Percentiles rank a stretch among this genome's conserved stretches.
Conservation (phyloP, 2,888 invertebrate species). For the Agrilus biguttatus region DNA sequence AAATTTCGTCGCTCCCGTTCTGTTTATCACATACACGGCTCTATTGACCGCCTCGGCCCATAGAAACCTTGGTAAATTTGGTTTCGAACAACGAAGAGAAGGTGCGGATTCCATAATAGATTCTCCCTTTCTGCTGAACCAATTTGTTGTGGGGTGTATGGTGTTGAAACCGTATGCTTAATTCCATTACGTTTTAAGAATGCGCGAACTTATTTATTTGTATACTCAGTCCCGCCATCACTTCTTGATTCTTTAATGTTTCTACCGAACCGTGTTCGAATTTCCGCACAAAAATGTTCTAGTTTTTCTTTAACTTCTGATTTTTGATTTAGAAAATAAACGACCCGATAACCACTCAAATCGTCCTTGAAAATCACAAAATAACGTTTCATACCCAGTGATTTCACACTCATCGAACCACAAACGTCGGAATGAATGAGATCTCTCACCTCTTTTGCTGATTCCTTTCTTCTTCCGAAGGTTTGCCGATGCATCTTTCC, state of each 20-base stretch:
- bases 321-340: constrained; percentile 9
- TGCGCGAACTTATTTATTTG: constrained; percentile 1
- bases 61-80: constrained; percentile 13
- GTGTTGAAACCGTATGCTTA: constrained; percentile 11
- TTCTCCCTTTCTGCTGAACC: constrained; percentile 18
- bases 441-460: constrained; percentile 3
- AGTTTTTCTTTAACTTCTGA: constrained; percentile 6
- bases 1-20: constrained; percentile 8
- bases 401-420: constrained; percentile 7
- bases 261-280: constrained; percentile 2
- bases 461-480: neutral
- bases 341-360: constrained; percentile 6
- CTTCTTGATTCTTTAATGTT: constrained; percentile 2
- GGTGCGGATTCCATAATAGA: constrained; percentile 18
- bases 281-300: neutral
- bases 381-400: constrained; percentile 7
- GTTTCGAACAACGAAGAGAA: constrained; percentile 15
- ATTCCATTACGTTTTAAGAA: constrained; percentile 12
- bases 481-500: constrained; percentile 10
- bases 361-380: constrained; percentile 10
- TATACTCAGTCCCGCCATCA: constrained; percentile 7
- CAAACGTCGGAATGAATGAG: constrained; percentile 8
- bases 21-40: constrained; percentile 19
- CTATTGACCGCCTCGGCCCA: constrained; percentile 25
- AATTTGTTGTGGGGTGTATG: constrained; percentile 15